Base-by-base conservation (phyloP, 2,888 invertebrate species). In the Zootermopsis nevadensis region DNA sequence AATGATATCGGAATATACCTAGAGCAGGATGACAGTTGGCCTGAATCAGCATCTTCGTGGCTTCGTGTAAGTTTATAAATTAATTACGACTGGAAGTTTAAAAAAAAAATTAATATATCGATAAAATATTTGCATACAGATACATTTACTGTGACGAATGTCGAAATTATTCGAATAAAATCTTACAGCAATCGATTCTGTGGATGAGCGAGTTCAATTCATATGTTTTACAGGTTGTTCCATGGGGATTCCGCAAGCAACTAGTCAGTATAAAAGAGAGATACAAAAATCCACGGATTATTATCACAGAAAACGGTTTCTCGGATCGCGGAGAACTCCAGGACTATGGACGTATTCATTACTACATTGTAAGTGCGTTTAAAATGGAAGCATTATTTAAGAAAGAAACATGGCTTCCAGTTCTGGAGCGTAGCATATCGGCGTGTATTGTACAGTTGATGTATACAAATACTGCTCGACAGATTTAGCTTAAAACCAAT, bases 251-350 rank as follows among this genome's bases (percentile, higher is more conserved):
- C 84, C 91, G 91, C 7, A 91, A 92, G 86, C 87, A 93, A 33
- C 88, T 93, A 48, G 91, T 91, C 74, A 93, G 92, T 91, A 91
- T 93, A 86, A 92, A 92, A 87, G 89, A 90, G 74, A 90, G 91
- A 4, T 93, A 93, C 88, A 91, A 91, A 77, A 90, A 92, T 87
- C 91, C 91, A 22, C 90, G 91, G 31, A 91, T 93, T 84, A 90
- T 92, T 86, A 91, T 93, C 72, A 92, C 92, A 3, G 93, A 93
- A 86, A 93, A 93, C 86, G 93, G 93, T 12, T 92, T 90, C 87
- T 91, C 92, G 4, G 92, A 92, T 87, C 89, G 87, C 72, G 91
- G 91, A 42, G 89, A 89, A 31, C 87, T 91, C 53, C 87, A 91
- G 83, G 91, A 92, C 85, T 90, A 91, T 42, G 90, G 89, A 27